A percentile compares a stretch with the other conserved stretches of the same genome.
Evolutionary conservation across 2,797 vertebrate species (phyloP).

Genomic region (Mus spretus): DNA sequence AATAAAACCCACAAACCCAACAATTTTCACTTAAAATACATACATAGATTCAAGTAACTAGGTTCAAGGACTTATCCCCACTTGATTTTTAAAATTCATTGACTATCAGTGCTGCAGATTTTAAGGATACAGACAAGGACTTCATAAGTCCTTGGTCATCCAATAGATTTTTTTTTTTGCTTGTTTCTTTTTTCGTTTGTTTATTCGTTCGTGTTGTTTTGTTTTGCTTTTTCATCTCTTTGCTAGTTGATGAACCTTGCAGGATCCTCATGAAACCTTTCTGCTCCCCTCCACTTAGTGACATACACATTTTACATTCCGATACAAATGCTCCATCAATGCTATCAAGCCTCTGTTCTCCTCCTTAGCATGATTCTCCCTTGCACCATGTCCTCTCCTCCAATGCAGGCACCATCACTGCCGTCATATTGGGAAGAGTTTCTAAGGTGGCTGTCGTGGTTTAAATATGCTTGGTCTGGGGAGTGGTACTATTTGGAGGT

Average conservation of each 20-base stretch:
- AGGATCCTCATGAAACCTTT: neutral
- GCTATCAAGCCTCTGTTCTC: neutral
- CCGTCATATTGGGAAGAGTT: neutral
- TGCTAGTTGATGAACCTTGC: neutral
- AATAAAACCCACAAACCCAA: slow-evolving; percentile 40
- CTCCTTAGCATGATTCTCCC: neutral
- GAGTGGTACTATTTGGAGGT: neutral
- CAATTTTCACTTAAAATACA: slow-evolving; percentile 12
- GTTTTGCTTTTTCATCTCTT: neutral
- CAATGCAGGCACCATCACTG: neutral
- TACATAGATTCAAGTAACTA: neutral
- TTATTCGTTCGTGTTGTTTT: neutral
- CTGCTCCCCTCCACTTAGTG: neutral
- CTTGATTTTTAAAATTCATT: slow-evolving; percentile 26
- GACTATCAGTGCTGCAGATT: neutral
- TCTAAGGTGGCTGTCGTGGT: neutral
- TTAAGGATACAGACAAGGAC: neutral
- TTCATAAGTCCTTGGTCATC: neutral
- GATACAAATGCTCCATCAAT: neutral
- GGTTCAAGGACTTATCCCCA: neutral
- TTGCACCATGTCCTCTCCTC: neutral
- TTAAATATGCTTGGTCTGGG: neutral
- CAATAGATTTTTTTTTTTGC: neutral
- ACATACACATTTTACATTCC: neutral
- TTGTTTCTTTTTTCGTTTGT: neutral